Evolutionary conservation across 2,797 vertebrate species (phyloP).

Genomic region (Sus cebifrons): DNA sequence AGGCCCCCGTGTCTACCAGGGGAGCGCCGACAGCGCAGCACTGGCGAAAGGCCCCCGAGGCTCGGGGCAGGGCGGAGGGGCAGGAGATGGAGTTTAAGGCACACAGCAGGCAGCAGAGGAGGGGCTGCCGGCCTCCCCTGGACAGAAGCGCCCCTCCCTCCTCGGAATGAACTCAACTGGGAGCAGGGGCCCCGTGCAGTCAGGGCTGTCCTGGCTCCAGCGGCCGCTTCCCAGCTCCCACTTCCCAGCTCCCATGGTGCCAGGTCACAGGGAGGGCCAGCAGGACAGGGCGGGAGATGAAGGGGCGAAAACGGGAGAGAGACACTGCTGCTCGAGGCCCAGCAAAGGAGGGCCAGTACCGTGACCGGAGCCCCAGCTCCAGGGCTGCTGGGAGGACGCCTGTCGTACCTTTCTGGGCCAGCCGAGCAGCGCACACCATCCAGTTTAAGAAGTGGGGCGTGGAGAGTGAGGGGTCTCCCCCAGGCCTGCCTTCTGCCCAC

Average conservation of each 20-base stretch:
- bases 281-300: neutral
- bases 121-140: neutral
- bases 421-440: neutral
- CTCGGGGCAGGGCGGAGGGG: neutral
- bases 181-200: neutral
- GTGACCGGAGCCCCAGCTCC: slow-evolving; percentile 12
- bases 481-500: neutral
- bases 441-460: slow-evolving; percentile 68
- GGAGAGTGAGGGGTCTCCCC: slow-evolving; percentile 34
- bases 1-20: no score
- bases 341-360: slow-evolving; percentile 75
- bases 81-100: slow-evolving; percentile 78
- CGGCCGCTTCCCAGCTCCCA: neutral
- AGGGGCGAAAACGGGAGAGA: slow-evolving; percentile 81
- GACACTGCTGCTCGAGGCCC: slow-evolving; percentile 39
- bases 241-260: neutral
- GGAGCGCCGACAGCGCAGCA: neutral
- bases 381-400: neutral
- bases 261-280: neutral
- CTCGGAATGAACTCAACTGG: neutral
- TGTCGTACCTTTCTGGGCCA: neutral
- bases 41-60: neutral
- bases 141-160: neutral
- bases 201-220: neutral
- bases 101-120: slow-evolving; percentile 64